A percentile compares a stretch with the other conserved stretches of the same genome.
phyloP scores from a whole-genome alignment of 2,797 vertebrate species.

The Lepus oiostolus region DNA sequence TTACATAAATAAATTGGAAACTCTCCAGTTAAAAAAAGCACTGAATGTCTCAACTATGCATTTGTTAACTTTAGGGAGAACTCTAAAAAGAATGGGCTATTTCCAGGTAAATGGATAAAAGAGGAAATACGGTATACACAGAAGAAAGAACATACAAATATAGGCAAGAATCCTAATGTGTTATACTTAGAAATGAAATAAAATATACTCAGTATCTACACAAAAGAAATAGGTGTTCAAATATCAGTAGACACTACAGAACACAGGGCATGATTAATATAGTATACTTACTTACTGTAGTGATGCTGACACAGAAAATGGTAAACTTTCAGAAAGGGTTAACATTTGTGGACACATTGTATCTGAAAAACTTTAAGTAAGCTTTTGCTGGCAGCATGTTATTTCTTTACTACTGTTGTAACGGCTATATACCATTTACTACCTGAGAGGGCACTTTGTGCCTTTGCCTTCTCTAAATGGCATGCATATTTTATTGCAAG shows the following conservation, averaged over 20 bases:
- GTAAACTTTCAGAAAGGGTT: not conserved
- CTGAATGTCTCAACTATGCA: not conserved
- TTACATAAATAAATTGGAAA: not conserved
- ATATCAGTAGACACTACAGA: not conserved
- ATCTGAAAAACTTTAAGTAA: not conserved
- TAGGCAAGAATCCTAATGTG: not conserved
- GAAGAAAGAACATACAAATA: not conserved
- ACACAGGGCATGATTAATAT: not conserved
- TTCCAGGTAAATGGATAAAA: not conserved
- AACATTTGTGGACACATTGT: not conserved
- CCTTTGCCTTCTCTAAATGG: not conserved
- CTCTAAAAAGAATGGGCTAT: not conserved
- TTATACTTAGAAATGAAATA: not conserved
- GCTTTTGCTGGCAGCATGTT: not conserved
- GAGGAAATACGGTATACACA: not conserved
- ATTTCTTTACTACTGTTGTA: not conserved
- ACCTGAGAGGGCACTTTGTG: not conserved
- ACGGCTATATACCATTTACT: not conserved
- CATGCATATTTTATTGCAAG: not conserved
- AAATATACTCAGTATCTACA: not conserved
- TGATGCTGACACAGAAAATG: not conserved
- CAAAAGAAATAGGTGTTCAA: not conserved
- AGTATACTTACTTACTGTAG: not conserved
- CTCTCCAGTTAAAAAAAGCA: conserved; percentile 10
- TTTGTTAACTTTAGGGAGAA: not conserved